Conservation (phyloP, 2,113 vertebrate genomes). For the Spizaetus ornatus region DNA sequence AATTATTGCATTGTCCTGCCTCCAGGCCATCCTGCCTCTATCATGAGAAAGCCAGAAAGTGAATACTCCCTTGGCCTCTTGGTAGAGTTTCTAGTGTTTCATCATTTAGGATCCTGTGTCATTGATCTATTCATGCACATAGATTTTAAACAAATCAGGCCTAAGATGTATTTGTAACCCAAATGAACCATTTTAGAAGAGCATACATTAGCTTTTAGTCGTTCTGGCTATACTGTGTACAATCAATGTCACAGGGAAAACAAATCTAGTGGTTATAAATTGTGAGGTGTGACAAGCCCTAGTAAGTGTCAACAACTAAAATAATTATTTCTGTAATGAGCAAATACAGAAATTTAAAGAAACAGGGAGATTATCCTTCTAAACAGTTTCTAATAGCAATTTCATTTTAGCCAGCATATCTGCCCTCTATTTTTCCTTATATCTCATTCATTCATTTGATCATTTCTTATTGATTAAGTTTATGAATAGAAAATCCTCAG, state of each 20-base stretch:
- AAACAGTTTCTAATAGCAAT: not conserved
- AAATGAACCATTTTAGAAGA: not conserved
- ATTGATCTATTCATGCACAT: not conserved
- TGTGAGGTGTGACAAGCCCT: not conserved
- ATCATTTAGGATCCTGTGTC: conserved; percentile 10
- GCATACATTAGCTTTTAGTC: not conserved
- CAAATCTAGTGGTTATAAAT: not conserved
- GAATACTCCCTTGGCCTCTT: not conserved
- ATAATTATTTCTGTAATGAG: not conserved
- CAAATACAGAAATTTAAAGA: not conserved
- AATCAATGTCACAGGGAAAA: not conserved
- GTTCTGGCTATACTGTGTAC: not conserved
- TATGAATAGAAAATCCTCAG: not conserved
- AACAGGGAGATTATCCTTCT: not conserved
- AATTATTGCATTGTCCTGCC: not conserved
- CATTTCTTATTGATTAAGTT: not conserved
- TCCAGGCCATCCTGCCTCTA: not conserved
- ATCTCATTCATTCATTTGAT: not conserved
- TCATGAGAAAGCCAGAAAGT: not conserved
- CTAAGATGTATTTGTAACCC: not conserved
- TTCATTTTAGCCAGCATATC: not conserved
- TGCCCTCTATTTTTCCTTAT: not conserved
- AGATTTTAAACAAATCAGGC: conserved; percentile 5
- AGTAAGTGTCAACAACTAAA: not conserved
- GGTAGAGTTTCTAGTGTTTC: not conserved